Percentiles rank a stretch among this genome's conserved stretches.
Conservation (phyloP, 2,797 vertebrate genomes). For the Rhynchotus rufescens region DNA sequence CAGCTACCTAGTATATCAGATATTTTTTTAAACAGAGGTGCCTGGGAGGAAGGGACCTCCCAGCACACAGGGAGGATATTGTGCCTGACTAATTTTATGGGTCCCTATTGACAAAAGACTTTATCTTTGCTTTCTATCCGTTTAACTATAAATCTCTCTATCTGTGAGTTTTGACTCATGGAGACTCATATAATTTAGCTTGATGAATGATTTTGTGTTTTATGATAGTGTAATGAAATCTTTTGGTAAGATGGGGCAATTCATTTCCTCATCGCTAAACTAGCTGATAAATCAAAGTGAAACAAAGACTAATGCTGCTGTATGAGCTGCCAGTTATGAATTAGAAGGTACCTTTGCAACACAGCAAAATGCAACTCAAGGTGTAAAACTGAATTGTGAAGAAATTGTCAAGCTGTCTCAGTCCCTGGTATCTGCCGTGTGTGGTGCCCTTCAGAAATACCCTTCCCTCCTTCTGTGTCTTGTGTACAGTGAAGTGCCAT, state of each 20-base stretch:
- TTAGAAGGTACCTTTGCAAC: background rate
- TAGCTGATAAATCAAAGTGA: background rate
- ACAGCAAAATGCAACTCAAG: background rate
- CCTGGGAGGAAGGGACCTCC: background rate
- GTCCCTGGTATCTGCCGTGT: background rate
- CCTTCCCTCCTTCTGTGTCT: background rate
- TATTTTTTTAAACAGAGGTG: background rate
- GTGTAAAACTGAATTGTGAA: background rate
- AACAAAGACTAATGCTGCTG: background rate
- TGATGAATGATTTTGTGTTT: conserved; percentile 27
- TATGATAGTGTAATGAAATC: background rate
- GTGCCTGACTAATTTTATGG: conserved; percentile 31
- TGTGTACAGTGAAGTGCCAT: background rate
- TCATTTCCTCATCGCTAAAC: conserved; percentile 9
- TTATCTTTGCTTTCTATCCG: conserved; percentile 32
- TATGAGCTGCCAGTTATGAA: background rate
- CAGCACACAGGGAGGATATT: background rate
- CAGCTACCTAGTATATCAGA: background rate
- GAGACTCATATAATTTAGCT: background rate
- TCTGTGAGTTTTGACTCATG: background rate
- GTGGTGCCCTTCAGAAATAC: background rate
- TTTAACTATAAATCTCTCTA: conserved; percentile 2
- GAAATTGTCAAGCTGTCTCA: background rate
- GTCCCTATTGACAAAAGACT: conserved; percentile 18
- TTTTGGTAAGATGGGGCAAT: conserved; percentile 12